These are phyloP conservation scores for Anodontia alba DNA, from an alignment of 2,888 invertebrate species.

Conservation along the genomic window DNA sequence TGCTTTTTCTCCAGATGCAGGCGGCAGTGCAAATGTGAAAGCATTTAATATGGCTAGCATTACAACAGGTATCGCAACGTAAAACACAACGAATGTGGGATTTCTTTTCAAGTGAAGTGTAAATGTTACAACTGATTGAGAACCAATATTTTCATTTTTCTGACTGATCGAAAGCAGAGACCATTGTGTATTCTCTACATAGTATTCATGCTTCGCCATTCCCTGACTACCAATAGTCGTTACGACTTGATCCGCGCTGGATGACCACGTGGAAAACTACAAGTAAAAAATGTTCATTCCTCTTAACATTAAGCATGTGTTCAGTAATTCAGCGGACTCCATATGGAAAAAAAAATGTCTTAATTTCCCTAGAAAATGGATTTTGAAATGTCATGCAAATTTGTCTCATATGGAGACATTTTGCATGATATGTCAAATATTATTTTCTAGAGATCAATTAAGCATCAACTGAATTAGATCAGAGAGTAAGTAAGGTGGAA, in stretches of 20 bases:
- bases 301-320: no score
- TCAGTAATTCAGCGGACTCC: no score
- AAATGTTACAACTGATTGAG: conserved; percentile 34
- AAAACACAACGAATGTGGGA: conserved; percentile 42
- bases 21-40: conserved; percentile 49
- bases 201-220: conserved; percentile 36
- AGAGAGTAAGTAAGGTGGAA: no score
- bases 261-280: conserved; percentile 54
- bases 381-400: no score
- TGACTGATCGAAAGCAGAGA: conserved; percentile 27
- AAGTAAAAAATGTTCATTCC: no score
- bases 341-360: background rate
- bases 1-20: conserved; percentile 43
- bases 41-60: conserved; percentile 40
- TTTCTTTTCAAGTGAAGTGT: conserved; percentile 41
- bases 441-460: no score
- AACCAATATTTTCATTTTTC: conserved; percentile 22
- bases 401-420: no score
- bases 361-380: no score
- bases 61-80: conserved; percentile 45
- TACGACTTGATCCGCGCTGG: conserved; percentile 30
- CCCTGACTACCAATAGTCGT: conserved; percentile 40
- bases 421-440: no score
- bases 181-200: conserved; percentile 53
- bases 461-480: no score